phyloP scores from a whole-genome alignment of 2,888 invertebrate genomes.

The Pristionchus maxplancki region DNA sequence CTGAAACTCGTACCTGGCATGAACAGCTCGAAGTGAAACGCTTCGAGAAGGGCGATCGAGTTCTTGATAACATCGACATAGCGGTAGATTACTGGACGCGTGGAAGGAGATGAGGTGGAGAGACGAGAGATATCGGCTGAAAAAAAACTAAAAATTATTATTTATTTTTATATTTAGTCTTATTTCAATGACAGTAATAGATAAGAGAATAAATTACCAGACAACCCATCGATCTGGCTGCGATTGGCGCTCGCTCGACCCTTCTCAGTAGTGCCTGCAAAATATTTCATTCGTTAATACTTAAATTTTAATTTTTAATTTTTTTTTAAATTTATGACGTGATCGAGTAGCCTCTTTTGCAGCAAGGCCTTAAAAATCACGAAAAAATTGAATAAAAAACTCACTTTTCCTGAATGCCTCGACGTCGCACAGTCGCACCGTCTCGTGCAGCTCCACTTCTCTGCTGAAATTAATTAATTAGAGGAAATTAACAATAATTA shows the following conservation, averaged over 20 bases:
- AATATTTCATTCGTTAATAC: no score
- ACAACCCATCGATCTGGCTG: background rate
- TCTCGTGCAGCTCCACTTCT: background rate
- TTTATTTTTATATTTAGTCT: no score
- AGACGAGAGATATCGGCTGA: background rate
- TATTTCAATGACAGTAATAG: no score
- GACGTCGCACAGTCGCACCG: background rate
- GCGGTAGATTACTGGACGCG: slow-evolving; percentile 1
- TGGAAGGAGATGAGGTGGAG: background rate
- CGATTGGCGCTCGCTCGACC: background rate
- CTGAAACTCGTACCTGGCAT: background rate
- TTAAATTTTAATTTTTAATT: no score
- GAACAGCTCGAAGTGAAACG: slow-evolving; percentile 26
- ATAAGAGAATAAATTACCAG: background rate
- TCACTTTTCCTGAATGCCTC: background rate
- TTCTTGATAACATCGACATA: background rate
- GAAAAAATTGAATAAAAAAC: background rate
- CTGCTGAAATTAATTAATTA: no score
- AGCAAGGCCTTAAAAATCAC: no score
- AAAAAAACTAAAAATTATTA: background rate
- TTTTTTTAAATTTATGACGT: no score
- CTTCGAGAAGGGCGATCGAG: background rate
- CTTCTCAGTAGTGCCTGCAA: background rate
- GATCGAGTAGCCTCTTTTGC: no score
- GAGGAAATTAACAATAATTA: no score